Evolutionary conservation across 2,888 invertebrate genomes (phyloP).

Genomic region (Steinernema carpocapsae): DNA sequence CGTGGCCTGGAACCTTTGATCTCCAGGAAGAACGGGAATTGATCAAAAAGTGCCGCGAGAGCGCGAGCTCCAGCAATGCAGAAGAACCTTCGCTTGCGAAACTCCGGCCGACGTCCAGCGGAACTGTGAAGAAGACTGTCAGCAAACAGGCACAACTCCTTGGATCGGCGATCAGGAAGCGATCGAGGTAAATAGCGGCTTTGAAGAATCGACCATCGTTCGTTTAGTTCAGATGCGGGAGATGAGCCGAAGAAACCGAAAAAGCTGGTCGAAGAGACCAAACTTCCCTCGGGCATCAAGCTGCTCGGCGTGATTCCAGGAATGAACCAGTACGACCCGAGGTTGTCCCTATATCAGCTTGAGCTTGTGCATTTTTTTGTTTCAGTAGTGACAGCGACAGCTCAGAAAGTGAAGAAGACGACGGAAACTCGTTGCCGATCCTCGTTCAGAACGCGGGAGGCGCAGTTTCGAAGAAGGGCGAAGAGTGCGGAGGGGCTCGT

Average conservation of each 20-base stretch:
- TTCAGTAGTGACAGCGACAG: constrained; percentile 42
- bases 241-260: constrained; percentile 37
- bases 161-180: constrained; percentile 40
- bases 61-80: constrained; percentile 39
- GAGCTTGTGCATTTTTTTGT: background rate
- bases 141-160: constrained; percentile 51
- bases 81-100: constrained; percentile 34
- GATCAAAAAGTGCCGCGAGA: constrained; percentile 51
- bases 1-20: too few relatives aligned
- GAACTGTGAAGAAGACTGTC: constrained; percentile 38
- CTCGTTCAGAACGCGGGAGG: constrained; percentile 30
- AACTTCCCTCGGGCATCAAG: constrained; percentile 48
- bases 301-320: constrained; percentile 81
- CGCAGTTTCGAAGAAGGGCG: constrained; percentile 2
- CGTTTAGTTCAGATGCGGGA: constrained; percentile 36
- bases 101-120: constrained; percentile 1
- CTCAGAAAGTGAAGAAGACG: constrained; percentile 37
- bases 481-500: background rate
- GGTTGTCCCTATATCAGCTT: background rate
- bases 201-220: background rate
- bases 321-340: constrained; percentile 77
- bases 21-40: constrained; percentile 57
- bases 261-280: constrained; percentile 37
- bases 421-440: constrained; percentile 39
- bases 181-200: constrained; percentile 40